Evolutionary conservation across 2,888 invertebrate species (phyloP).

Genomic region (Tetranychus truncatus): DNA sequence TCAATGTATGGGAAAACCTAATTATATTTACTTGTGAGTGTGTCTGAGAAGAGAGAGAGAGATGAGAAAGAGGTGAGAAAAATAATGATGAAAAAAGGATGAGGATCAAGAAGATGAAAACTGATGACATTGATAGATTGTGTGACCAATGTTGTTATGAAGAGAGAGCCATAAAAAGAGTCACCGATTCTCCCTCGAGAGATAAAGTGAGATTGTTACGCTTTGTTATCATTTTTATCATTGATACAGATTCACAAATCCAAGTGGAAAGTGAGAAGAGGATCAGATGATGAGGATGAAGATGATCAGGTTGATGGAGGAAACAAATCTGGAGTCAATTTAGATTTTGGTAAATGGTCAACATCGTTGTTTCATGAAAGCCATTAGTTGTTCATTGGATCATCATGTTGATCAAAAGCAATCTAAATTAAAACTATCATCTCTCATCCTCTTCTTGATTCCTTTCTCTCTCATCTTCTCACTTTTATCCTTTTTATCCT

Average conservation of each 20-base stretch:
- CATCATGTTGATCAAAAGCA: neutral
- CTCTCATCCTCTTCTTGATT: neutral
- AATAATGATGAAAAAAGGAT: constrained; percentile 1
- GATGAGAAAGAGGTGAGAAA: neutral
- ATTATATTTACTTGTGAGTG: constrained; percentile 1
- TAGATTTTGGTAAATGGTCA: neutral
- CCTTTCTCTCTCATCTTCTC: neutral
- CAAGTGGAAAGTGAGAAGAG: neutral
- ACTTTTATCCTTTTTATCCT: neutral
- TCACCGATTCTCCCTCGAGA: neutral
- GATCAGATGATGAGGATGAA: neutral
- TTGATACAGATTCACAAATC: neutral
- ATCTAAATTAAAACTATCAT: constrained; percentile 2
- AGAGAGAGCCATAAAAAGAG: neutral
- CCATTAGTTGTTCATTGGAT: neutral
- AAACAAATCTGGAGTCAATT: neutral
- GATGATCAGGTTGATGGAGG: neutral
- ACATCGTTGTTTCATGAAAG: neutral
- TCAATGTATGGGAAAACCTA: neutral
- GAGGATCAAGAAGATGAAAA: neutral
- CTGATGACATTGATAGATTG: constrained; percentile 6
- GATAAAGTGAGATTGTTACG: neutral
- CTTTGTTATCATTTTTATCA: neutral
- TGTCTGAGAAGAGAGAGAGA: neutral
- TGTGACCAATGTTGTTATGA: neutral